Base-by-base conservation (phyloP, 2,888 invertebrate genomes). In the Napeogenes sylphis region DNA sequence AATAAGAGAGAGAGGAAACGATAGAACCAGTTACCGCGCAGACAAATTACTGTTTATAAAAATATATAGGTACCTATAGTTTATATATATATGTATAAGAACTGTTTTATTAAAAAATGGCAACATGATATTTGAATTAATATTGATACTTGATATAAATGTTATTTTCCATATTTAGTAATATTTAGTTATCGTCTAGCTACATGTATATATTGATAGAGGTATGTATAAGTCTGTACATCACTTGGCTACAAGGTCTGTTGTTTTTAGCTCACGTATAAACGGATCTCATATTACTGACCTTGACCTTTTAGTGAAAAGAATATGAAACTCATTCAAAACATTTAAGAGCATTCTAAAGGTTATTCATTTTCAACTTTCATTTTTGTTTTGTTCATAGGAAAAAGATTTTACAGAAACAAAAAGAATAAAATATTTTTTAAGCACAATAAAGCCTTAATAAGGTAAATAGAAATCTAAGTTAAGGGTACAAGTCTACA, bases 301-400 rank as follows among this genome's bases (percentile, higher is more conserved):
- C 51, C 30, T 51, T 51, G 51, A 30, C 21, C 30, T 51, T 51
- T 51, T 51, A 51, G 51, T 51, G 30, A 51, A 42, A 42, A 42
- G 42, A 51, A 51, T 30, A 51, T 30, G 51, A 51, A 51, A n/a
- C 51, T 30, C n/a, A 51, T 30, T 30, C 30, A 30, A 51, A 51
- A 30, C 51, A 30, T 51, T 21, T 30, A 47, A 47, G n/a, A 47
- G 47, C 3, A 8, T 51, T 51, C 8, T 3, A 30, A 10, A 51
- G 10, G 21, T 51, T 30, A n/a, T 51, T 51, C 12, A 30, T 13
- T 47, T 47, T 21, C n/a, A 21, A 47, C n/a, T 21, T 47, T 21
- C 14, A 8, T 47, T 3, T 47, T 4, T 6, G n/a, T 47, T 47
- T n/a, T 4, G 47, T 47, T 47, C n/a, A 47, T 14, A 14, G 6